Evolutionary conservation across 2,888 invertebrate genomes (phyloP).

Genomic region (Plagodis dolabraria): DNA sequence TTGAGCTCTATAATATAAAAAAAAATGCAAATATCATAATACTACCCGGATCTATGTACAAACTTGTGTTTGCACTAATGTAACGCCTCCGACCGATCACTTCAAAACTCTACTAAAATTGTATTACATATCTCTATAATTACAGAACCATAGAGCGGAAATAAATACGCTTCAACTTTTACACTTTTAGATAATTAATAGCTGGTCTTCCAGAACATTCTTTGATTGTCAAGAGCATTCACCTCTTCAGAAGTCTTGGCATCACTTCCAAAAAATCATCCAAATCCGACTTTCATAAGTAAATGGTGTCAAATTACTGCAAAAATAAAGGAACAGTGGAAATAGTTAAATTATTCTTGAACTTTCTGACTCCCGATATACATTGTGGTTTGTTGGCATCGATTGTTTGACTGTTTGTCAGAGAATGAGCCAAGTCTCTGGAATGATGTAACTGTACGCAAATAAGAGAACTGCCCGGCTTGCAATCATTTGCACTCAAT

Average conservation of each 20-base stretch:
- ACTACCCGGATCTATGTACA: too few species aligned
- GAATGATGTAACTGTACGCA: constrained; percentile 36
- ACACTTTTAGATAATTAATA: neutral
- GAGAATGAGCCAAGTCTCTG: constrained; percentile 34
- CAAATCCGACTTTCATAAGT: constrained; percentile 16
- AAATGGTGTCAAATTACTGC: constrained; percentile 36
- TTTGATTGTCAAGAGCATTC: constrained; percentile 25
- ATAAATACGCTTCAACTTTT: too few species aligned
- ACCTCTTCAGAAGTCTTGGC: constrained; percentile 33
- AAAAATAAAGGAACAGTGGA: constrained; percentile 34
- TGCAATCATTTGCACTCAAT: too few species aligned
- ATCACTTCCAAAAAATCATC: constrained; percentile 17
- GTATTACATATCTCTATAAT: too few species aligned
- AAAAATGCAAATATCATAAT: too few species aligned
- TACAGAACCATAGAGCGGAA: too few species aligned
- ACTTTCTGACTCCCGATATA: constrained; percentile 21
- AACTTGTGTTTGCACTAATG: too few species aligned
- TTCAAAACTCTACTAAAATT: too few species aligned
- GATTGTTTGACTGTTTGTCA: constrained; percentile 36
- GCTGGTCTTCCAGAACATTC: constrained; percentile 19
- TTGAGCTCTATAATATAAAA: too few species aligned
- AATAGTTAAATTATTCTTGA: constrained; percentile 25
- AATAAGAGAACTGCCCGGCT: constrained; percentile 9
- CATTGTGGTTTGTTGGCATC: constrained; percentile 38
- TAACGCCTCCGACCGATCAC: too few species aligned